Percentiles rank a stretch among this genome's conserved stretches.
phyloP scores from a whole-genome alignment of 2,888 invertebrate species.

The Drosophila kambysellisi region DNA sequence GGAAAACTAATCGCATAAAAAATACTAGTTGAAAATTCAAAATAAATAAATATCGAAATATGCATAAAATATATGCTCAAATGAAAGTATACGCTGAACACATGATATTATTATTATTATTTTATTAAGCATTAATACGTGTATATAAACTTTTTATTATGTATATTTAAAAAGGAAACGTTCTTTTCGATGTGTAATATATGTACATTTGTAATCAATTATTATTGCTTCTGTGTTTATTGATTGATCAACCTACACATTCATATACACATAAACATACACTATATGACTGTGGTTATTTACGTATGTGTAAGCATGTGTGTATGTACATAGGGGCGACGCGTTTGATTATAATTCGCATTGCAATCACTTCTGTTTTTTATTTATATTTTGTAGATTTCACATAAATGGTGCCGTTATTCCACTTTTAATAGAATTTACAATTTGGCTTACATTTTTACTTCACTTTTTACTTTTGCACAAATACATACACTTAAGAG shows the following conservation, averaged over 20 bases:
- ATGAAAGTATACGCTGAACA: background rate
- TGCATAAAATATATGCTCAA: background rate
- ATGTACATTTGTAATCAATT: conserved; percentile 3
- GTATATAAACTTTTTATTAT: background rate
- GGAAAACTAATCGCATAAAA: background rate
- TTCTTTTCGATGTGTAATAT: background rate
- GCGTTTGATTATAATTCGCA: background rate
- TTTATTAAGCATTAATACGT: background rate
- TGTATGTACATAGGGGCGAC: conserved; percentile 1
- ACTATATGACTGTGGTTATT: background rate
- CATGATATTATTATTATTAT: background rate
- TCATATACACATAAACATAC: background rate
- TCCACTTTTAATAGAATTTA: conserved; percentile 37
- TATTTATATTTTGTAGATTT: conserved; percentile 24
- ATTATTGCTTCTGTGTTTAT: conserved; percentile 5
- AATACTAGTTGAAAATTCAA: too few relatives aligned
- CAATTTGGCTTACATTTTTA: conserved; percentile 51
- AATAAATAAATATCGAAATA: background rate
- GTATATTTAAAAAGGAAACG: background rate
- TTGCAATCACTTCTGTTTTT: conserved; percentile 27
- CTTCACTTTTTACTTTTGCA: background rate
- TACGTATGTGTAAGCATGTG: conserved; percentile 1
- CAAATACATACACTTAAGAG: background rate
- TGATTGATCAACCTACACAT: conserved; percentile 10
- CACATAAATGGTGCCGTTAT: conserved; percentile 38